These are phyloP conservation scores for Ernsta delagoae DNA, from an alignment of 2,888 invertebrate genomes.

Conservation along the genomic window DNA sequence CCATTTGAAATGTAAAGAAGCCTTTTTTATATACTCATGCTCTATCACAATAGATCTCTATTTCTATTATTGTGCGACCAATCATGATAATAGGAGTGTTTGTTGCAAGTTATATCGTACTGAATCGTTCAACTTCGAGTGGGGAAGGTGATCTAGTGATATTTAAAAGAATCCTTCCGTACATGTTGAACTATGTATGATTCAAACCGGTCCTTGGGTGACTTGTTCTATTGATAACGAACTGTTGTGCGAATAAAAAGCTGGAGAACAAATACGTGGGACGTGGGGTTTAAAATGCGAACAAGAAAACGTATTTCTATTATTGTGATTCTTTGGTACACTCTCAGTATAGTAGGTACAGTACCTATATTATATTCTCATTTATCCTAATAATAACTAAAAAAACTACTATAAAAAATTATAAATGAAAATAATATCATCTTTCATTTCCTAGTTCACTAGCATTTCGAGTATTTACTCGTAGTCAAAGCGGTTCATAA, in stretches of 20 bases:
- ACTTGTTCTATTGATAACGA: conserved; percentile 14
- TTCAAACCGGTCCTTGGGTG: conserved; percentile 62
- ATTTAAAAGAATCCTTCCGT: conserved; percentile 69
- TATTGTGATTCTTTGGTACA: too few relatives aligned
- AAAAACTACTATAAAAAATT: too few relatives aligned
- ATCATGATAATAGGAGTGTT: neutral
- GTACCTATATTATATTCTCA: too few relatives aligned
- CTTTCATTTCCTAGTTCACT: too few relatives aligned
- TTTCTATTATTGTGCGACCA: neutral
- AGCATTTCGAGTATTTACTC: too few relatives aligned
- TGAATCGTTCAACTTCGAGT: conserved; percentile 29
- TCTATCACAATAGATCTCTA: neutral
- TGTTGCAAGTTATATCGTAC: conserved; percentile 18
- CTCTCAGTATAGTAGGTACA: too few relatives aligned
- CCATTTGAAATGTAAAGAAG: too few relatives aligned
- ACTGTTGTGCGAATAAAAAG: neutral
- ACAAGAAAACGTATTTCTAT: too few relatives aligned
- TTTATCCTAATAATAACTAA: too few relatives aligned
- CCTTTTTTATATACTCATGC: neutral
- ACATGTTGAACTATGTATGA: conserved; percentile 49
- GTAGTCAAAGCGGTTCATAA: too few relatives aligned
- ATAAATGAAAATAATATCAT: too few relatives aligned
- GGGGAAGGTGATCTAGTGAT: conserved; percentile 78
- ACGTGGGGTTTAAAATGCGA: neutral
- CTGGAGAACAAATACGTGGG: neutral